Conservation (phyloP, 2,113 vertebrate species). For the Plestiodon gilberti region DNA sequence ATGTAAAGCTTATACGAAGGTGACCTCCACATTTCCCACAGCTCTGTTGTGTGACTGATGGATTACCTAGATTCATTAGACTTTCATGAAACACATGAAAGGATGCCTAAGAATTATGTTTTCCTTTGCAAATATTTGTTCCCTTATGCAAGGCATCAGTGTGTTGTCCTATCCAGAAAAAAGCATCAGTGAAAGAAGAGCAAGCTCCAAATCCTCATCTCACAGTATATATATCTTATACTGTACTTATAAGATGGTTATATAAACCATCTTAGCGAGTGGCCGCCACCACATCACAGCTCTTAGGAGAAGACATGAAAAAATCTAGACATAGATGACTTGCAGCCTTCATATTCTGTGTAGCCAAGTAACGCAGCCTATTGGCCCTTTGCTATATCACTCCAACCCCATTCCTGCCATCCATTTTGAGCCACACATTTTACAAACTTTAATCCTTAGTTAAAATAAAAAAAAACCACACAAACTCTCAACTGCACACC, state of each 20-base stretch:
- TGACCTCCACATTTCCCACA: slow-evolving; percentile 54
- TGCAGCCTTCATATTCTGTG: not conserved
- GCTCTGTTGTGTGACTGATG: slow-evolving; percentile 32
- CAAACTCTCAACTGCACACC: not conserved
- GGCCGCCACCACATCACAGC: not conserved
- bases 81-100: slow-evolving; percentile 55
- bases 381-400: not conserved
- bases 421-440: not conserved
- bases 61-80: slow-evolving; percentile 52
- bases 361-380: not conserved
- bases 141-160: slow-evolving; percentile 44
- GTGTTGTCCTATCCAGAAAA: slow-evolving; percentile 34
- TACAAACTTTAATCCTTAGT: not conserved
- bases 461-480: not conserved
- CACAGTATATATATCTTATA: slow-evolving; percentile 30
- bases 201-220: slow-evolving; percentile 4
- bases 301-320: not conserved
- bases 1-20: slow-evolving; percentile 56
- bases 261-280: not conserved
- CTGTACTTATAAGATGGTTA: slow-evolving; percentile 36
- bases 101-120: slow-evolving; percentile 43
- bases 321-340: not conserved
- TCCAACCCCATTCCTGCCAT: not conserved
- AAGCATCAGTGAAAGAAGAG: slow-evolving; percentile 31
- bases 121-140: not conserved